These are phyloP conservation scores for Amblyjoppa proteus DNA, from an alignment of 2,888 invertebrate genomes.

Conservation along the genomic window DNA sequence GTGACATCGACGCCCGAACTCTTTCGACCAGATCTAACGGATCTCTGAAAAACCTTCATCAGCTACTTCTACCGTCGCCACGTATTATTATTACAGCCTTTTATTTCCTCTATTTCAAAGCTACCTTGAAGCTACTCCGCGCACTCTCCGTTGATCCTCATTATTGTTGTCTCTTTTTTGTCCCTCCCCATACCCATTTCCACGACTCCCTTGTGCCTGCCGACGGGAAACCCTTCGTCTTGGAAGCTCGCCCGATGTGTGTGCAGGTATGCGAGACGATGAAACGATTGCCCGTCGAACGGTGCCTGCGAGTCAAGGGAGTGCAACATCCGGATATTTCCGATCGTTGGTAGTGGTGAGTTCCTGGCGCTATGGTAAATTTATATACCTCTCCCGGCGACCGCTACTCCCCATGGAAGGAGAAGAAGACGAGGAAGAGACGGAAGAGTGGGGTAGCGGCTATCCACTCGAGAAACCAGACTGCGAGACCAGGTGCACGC, in stretches of 20 bases:
- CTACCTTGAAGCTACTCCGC: too few species aligned
- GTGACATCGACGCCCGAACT: background rate
- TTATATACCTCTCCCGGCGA: slow-evolving; percentile 29
- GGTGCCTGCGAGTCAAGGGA: slow-evolving; percentile 47
- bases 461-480: slow-evolving; percentile 69
- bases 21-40: background rate
- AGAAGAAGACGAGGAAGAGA: slow-evolving; percentile 38
- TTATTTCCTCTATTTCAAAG: too few species aligned
- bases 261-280: slow-evolving; percentile 65
- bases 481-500: slow-evolving; percentile 79
- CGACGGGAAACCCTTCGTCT: slow-evolving; percentile 42
- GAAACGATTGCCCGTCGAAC: slow-evolving; percentile 39
- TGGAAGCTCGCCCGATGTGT: slow-evolving; percentile 21
- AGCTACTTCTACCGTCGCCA: background rate
- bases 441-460: slow-evolving; percentile 69
- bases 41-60: slow-evolving; percentile 2
- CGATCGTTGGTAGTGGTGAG: slow-evolving; percentile 3
- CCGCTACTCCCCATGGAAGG: slow-evolving; percentile 20
- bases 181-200: slow-evolving; percentile 3
- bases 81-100: too few species aligned
- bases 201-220: slow-evolving; percentile 21
- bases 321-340: slow-evolving; percentile 34
- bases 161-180: background rate
- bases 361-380: slow-evolving; percentile 22
- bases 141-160: slow-evolving; percentile 4